Evolutionary conservation across 1,140 invertebrate species (phyloP).

Genomic region (Scaptomyza montana): DNA sequence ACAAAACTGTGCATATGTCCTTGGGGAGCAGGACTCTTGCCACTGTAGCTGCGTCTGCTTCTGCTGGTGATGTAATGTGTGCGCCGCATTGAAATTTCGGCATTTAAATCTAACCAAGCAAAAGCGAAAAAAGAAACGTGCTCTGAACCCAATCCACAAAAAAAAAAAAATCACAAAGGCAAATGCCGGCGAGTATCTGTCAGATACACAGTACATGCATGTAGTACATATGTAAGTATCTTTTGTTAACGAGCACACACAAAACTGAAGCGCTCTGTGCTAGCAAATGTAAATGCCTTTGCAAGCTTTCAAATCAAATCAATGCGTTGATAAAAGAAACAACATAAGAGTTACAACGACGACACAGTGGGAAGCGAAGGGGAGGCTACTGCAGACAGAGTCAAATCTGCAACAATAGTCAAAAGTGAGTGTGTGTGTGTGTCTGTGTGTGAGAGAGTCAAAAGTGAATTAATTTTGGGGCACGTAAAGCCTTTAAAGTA

Average conservation of each 20-base stretch:
- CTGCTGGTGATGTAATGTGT: slow-evolving; percentile 41
- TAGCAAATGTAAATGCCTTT: slow-evolving; percentile 71
- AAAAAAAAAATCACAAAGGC: slow-evolving; percentile 12
- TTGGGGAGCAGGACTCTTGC: neutral
- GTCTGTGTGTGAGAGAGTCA: slow-evolving; percentile 32
- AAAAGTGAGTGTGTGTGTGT: neutral
- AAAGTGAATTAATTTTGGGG: slow-evolving; percentile 68
- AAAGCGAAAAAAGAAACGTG: slow-evolving; percentile 39
- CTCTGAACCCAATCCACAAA: neutral
- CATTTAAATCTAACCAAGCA: slow-evolving; percentile 78
- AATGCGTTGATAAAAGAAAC: slow-evolving; percentile 61
- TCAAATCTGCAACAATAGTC: slow-evolving; percentile 25
- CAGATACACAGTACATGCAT: slow-evolving; percentile 56
- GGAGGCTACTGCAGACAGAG: neutral
- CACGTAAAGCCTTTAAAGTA: slow-evolving; percentile 74
- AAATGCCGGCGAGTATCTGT: slow-evolving; percentile 47
- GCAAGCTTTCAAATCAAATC: slow-evolving; percentile 65
- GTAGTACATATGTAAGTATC: slow-evolving; percentile 62
- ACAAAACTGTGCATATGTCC: slow-evolving; percentile 34
- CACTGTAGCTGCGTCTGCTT: neutral
- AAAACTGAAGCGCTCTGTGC: slow-evolving; percentile 16
- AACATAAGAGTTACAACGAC: slow-evolving; percentile 18
- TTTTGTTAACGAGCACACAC: slow-evolving; percentile 73
- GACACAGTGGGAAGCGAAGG: too few relatives aligned
- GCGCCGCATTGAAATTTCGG: slow-evolving; percentile 75